Evolutionary conservation across 2,797 vertebrate genomes (phyloP).

Genomic region (Scarus forsteni): DNA sequence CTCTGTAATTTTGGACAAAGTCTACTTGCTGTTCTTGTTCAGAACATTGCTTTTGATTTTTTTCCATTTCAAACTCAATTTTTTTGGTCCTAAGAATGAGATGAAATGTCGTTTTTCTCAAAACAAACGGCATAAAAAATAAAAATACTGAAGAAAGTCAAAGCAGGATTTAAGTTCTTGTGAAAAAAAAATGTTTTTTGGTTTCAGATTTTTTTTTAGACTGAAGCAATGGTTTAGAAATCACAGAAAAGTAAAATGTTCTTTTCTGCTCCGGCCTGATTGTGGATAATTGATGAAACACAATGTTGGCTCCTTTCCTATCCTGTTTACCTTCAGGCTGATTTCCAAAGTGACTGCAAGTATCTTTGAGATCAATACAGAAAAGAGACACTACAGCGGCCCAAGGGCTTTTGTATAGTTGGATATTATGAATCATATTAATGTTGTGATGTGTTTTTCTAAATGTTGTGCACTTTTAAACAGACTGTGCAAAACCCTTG

Average conservation of each 20-base stretch:
- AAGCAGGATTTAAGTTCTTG: neutral
- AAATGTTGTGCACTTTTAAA: slow-evolving; percentile 9
- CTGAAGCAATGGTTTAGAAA: neutral
- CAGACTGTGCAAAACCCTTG: slow-evolving; percentile 14
- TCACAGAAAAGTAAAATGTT: too few species aligned
- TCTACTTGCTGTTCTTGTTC: neutral
- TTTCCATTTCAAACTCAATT: neutral
- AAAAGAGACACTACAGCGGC: slow-evolving; percentile 17
- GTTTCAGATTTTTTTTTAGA: neutral
- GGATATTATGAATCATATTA: slow-evolving; percentile 36
- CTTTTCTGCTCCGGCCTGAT: neutral
- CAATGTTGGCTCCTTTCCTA: neutral
- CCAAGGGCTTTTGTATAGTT: slow-evolving; percentile 30
- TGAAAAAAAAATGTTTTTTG: neutral
- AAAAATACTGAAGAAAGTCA: neutral
- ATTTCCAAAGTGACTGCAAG: slow-evolving; percentile 22
- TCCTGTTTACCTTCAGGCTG: neutral
- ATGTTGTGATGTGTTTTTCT: slow-evolving; percentile 34
- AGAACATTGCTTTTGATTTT: too few species aligned
- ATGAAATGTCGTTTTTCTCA: neutral
- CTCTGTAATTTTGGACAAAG: neutral
- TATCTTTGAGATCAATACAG: slow-evolving; percentile 12
- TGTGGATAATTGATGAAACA: neutral
- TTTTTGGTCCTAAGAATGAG: neutral
- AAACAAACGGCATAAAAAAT: slow-evolving; percentile 9